Evolutionary conservation across 2,113 vertebrate genomes (phyloP), one percentile per base, ranked within the genome.

Genomic region (Alaudala cheleensis): DNA sequence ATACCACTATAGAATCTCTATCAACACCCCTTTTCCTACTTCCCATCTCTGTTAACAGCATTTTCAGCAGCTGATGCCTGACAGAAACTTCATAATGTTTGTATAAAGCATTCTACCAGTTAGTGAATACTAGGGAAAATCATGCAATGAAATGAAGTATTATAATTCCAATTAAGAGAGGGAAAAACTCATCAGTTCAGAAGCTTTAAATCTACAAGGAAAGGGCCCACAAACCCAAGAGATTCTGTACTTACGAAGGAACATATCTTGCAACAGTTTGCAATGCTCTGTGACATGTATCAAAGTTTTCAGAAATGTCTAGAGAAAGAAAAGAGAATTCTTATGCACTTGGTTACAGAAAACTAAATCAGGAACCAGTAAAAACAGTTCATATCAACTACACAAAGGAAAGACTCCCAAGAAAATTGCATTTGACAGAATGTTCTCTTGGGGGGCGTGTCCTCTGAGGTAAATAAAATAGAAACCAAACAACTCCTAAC

Each of bases 231-330:
- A 65, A 79, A 80, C 9, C 11, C 77, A 64, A 0, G 0, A 17
- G 51, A 71, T 56, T 5, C 37, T 34, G 94, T 95, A 99, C 99
- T 99, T 98, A 99, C 99, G 98, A 99, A 95, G 99, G 99, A 79
- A 99, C 99, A 1, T 99, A 99, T 99, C 97, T 98, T 81, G 97
- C 93, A 96, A 99, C 98, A 86, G 99, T 97, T 93, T 99, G 98
- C 90, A 99, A 70, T 2, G 99, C 99, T 97, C 98, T 98, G 33
- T 99, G 99, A 96, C 99, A 99, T 2, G 97, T 98, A 72, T 98
- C 91, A 33, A 99, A 99, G 95, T 96, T 98, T 91, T 97, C 98
- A 86, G 98, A 97, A 33, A 99, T 94, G 87, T 98, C 99, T 99
- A 74, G 5, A 97, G 82, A 67, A 88, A 95, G 31, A 70, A 85